Conservation (phyloP, 2,113 vertebrate genomes). For the Ellobius talpinus region DNA sequence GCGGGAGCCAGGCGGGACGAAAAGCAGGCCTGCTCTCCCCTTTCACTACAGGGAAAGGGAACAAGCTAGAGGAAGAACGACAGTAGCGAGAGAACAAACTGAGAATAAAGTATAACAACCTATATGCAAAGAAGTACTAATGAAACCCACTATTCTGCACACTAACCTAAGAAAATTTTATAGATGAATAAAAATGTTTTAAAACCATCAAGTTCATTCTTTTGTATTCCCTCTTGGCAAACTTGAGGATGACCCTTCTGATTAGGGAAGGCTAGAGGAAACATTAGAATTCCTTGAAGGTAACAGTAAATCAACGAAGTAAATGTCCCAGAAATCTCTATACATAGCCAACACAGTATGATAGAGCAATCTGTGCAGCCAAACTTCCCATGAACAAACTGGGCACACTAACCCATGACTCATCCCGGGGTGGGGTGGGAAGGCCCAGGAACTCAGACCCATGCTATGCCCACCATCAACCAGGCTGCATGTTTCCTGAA, state of each 20-base stretch:
- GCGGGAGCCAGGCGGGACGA: too few species aligned
- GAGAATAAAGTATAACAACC: background rate
- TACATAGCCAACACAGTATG: background rate
- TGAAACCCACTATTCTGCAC: background rate
- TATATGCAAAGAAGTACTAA: background rate
- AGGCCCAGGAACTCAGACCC: background rate
- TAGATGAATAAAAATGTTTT: background rate
- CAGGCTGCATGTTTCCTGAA: constrained; percentile 64
- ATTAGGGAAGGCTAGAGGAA: background rate
- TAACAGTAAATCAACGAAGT: background rate
- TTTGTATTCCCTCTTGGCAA: background rate
- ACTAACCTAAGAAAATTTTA: background rate
- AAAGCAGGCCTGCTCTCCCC: too few species aligned
- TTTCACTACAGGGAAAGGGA: background rate
- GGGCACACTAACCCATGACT: constrained; percentile 50
- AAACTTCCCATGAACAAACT: constrained; percentile 63
- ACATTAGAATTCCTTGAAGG: background rate
- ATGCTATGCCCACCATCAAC: background rate
- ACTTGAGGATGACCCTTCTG: background rate
- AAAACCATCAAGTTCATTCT: constrained; percentile 25
- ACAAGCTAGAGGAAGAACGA: background rate
- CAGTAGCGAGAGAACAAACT: background rate
- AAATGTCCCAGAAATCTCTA: background rate
- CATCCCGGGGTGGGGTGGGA: background rate
- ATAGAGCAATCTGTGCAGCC: background rate